Base-by-base conservation (phyloP, 2,797 vertebrate genomes). In the Melanogrammus aeglefinus region DNA sequence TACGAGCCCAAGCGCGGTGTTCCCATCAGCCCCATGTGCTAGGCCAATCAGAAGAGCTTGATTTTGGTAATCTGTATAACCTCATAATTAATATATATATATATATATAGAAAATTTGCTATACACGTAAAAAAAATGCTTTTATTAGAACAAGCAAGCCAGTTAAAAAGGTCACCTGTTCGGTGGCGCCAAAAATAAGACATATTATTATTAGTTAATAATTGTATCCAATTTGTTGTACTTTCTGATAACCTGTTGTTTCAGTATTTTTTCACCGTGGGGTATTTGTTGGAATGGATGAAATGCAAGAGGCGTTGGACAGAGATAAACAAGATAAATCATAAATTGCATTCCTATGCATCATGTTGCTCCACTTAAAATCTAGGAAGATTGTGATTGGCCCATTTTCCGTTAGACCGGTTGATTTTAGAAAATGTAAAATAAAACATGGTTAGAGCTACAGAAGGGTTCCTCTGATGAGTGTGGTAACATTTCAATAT, bases 1-100 rank as follows among this genome's bases (percentile, higher is more conserved):
- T 96, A 97, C 77, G 78, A 91, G 81, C 96, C 96, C 76, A 94
- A 91, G 83, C 96, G 97, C 76, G 97, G 97, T 57, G 90, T 98
- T 89, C 96, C 96, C 16, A 36, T 96, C 81, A 93, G 88, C 90
- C 93, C 93, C 0, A 81, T 88, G 73, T 90, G 78, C 80, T 96
- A 78, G 88, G 94, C 0, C 8, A 57, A 31, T 9, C 16, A 29
- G 38, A 72, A 31, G 31, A n/a, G 18, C 70, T 21, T 33, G 24
- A 31, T 71, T 33, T 13, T 16, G 1, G 24, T 16, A 0, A 33
- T 14, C 29, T 33, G 13, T 18, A 72, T 35, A 35, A 16, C 16
- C 16, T 72, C 31, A 31, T 72, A 33, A 71, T 31, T 33, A 33
- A 13, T 16, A 33, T 33, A 36, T 36, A 36, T 36, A 36, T 36